Evolutionary conservation across 2,888 invertebrate species (phyloP), one percentile per base, ranked within the genome.

Genomic region (Gastracanthus pulcherrimus): DNA sequence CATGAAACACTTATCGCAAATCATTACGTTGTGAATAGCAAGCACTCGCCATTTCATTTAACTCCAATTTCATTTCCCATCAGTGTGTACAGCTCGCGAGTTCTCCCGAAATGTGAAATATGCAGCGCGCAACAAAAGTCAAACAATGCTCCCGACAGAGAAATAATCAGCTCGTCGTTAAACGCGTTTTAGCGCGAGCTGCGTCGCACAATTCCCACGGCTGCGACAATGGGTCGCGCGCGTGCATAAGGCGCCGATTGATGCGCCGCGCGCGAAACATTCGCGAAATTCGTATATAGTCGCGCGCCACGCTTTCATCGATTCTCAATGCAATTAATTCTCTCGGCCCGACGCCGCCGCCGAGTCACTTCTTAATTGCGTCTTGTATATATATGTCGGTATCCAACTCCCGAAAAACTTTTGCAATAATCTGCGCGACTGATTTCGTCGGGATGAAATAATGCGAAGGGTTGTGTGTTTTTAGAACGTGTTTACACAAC

Each of bases 311-410:
- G 19, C 36, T 51, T 38, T 55, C 48, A 75, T 64, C 51, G 66
- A 66, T 66, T 55, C 41, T 31, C 66, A 36, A 31, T 41, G 55
- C 26, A 66, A 76, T 67, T 67, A 76, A 76, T 67, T 76, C 29
- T 29, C 38, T n/a, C 36, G n/a, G 36, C 51, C 31, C 2, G 2
- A 19, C 16, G 26, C 58, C 13, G 55, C 29, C 7, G 58, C 26
- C 16, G n/a, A 29, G 45, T n/a, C 45, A n/a, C 45, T n/a, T 45
- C 45, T 13, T 31, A 31, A 60, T 60, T 60, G 31, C 9, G 60
- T 31, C 48, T 48, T 19, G 5, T 19, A 19, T 7, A 19, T 19
- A 7, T n/a, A 4, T 11, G 45, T 1, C n/a, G 45, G 31, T 31
- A 7, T 60, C 19, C 31, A n/a, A 31, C 29, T 60, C 29, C 2